Evolutionary conservation across 2,797 vertebrate species (phyloP).

Genomic region (Meda fulgida): DNA sequence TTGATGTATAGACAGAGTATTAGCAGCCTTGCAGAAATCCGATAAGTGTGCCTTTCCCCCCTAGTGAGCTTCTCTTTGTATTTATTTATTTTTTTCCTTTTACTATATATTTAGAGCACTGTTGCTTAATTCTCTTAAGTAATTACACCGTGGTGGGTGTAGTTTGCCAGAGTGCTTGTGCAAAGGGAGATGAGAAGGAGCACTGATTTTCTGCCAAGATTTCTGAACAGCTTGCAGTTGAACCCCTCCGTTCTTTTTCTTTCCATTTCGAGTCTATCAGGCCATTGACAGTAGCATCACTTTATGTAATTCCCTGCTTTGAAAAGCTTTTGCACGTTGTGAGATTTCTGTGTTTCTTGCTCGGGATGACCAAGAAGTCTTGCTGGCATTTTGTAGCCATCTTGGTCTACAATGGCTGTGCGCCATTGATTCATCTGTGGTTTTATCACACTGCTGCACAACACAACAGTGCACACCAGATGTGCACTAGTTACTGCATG

Average conservation of each 20-base stretch:
- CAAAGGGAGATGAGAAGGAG: conserved; percentile 63
- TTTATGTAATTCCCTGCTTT: conserved; percentile 86
- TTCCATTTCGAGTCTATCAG: conserved; percentile 78
- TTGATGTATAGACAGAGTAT: conserved; percentile 66
- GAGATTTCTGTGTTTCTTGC: conserved; percentile 76
- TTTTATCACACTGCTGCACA: conserved; percentile 35
- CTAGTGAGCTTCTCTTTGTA: conserved; percentile 36
- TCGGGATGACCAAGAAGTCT: conserved; percentile 60
- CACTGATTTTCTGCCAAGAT: conserved; percentile 72
- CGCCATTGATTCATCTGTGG: conserved; percentile 35
- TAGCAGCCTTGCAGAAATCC: conserved; percentile 60
- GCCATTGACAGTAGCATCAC: conserved; percentile 84
- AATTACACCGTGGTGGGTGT: conserved; percentile 66
- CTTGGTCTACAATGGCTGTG: conserved; percentile 59
- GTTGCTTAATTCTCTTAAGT: conserved; percentile 71
- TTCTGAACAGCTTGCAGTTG: conserved; percentile 71
- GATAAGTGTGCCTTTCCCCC: conserved; percentile 12
- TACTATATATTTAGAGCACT: conserved; percentile 64
- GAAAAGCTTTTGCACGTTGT: conserved; percentile 82
- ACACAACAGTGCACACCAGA: conserved; percentile 27
- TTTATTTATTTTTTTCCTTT: conserved; percentile 62
- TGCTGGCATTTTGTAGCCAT: conserved; percentile 61
- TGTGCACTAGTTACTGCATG: conserved; percentile 30
- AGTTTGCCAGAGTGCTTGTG: conserved; percentile 66
- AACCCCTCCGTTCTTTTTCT: conserved; percentile 56